These are phyloP conservation scores for Scartelaos histophorus DNA, from an alignment of 2,113 vertebrate genomes.

Conservation along the genomic window DNA sequence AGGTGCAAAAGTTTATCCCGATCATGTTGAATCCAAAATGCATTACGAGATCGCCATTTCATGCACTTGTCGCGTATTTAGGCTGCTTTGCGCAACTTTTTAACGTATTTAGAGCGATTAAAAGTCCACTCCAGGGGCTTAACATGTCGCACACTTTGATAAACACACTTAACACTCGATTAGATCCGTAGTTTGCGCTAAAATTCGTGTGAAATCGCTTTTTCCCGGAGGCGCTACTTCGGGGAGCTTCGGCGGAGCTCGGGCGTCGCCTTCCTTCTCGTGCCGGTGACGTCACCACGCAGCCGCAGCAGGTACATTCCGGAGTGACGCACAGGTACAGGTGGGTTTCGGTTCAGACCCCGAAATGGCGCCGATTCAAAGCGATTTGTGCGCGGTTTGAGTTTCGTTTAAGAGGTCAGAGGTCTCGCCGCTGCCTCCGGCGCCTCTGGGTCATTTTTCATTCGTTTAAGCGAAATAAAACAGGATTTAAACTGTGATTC, in stretches of 20 bases:
- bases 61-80: background rate
- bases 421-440: background rate
- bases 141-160: no score
- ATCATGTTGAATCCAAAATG: background rate
- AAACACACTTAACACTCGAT: background rate
- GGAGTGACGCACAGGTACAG: background rate
- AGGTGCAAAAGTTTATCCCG: no score
- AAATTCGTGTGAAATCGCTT: background rate
- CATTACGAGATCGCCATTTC: background rate
- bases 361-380: background rate
- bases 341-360: constrained; percentile 1
- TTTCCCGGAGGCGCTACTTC: background rate
- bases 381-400: background rate
- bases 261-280: constrained; percentile 38
- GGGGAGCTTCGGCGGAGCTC: background rate
- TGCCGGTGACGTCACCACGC: constrained; percentile 28
- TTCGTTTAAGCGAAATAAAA: background rate
- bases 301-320: constrained; percentile 25
- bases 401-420: background rate
- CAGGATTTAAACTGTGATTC: background rate
- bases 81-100: background rate
- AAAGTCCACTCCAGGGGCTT: background rate
- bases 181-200: background rate
- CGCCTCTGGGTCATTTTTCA: background rate
- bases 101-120: background rate